Evolutionary conservation across 1,140 invertebrate genomes (phyloP).

Genomic region (Argopecten irradians): DNA sequence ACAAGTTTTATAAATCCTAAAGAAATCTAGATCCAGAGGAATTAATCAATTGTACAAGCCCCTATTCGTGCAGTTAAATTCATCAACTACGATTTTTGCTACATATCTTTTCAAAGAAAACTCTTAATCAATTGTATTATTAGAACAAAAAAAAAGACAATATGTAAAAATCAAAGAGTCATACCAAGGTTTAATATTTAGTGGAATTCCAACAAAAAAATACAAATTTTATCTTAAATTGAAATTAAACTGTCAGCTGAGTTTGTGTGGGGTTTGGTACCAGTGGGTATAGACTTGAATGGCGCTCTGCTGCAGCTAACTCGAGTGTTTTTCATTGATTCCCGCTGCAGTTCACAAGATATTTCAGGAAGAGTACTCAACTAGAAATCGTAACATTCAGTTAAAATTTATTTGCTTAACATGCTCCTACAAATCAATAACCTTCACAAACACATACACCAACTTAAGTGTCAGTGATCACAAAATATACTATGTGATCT

Average conservation of each 20-base stretch:
- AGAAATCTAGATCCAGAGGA: not conserved
- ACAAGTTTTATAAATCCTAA: not conserved
- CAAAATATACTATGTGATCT: not conserved
- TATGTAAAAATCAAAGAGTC: not conserved
- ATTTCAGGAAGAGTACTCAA: constrained; percentile 2
- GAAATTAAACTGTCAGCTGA: not conserved
- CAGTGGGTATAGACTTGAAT: not conserved
- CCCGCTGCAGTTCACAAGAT: not conserved
- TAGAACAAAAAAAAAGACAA: not conserved
- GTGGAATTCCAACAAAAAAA: not conserved
- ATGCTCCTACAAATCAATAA: not conserved
- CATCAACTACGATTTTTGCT: not conserved
- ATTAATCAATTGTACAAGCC: constrained; percentile 13
- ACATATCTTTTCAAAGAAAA: not conserved
- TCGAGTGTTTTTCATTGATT: not conserved
- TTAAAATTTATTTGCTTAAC: not conserved
- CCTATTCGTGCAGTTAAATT: not conserved
- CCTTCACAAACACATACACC: not conserved
- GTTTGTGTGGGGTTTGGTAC: not conserved
- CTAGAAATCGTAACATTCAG: not conserved
- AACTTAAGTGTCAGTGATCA: not conserved
- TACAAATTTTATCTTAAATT: not conserved
- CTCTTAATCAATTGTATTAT: not conserved
- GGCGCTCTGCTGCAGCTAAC: not conserved
- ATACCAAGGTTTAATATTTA: not conserved